Base-by-base conservation (phyloP, 2,113 vertebrate genomes). In the Falcunculus frontatus region DNA sequence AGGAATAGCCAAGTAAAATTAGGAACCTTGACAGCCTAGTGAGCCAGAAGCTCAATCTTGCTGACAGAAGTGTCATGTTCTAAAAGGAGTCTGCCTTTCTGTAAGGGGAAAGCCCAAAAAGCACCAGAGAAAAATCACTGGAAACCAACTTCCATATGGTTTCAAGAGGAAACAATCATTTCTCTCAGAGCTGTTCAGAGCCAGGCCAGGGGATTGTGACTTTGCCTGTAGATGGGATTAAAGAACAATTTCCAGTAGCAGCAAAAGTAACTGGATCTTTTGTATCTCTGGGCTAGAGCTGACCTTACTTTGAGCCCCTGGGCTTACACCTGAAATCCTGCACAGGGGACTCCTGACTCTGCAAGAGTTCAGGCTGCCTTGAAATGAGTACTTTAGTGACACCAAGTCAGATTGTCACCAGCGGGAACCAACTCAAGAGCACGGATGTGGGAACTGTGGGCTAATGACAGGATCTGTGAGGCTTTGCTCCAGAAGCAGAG, bases 71-170 rank as follows among this genome's bases (percentile, higher is more conserved):
- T 37, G 68, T 78, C 90, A 63, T n/a, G 13, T 83, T 84, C 56
- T 89, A 78, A 81, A 91, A 90, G 41, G 13, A 96, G 32, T 18
- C 52, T 90, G 68, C 56, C 44, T 77, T 74, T 41, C 77, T 49
- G 10, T 72, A 77, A 81, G 29, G 79, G 68, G 44, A 95, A 90
- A 84, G 26, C 44, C 52, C 75, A 86, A 77, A 91, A 93, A 92
- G 59, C 75, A 88, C 13, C 33, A 86, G 33, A 67, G 16, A 90
- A 91, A 68, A 91, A 77, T 60, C 42, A 64, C 23, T 67, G 39
- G 44, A 84, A 90, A 92, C 26, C 83, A 95, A 37, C 21, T 96
- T 93, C 90, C 75, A 83, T 89, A 85, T 63, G 75, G 75, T 94
- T 93, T 90, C 59, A 83, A 80, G 56, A 83, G 29, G 44, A 96